These are phyloP conservation scores for Crocodylus rhombifer DNA, from an alignment of 2,797 vertebrate species.

Conservation along the genomic window DNA sequence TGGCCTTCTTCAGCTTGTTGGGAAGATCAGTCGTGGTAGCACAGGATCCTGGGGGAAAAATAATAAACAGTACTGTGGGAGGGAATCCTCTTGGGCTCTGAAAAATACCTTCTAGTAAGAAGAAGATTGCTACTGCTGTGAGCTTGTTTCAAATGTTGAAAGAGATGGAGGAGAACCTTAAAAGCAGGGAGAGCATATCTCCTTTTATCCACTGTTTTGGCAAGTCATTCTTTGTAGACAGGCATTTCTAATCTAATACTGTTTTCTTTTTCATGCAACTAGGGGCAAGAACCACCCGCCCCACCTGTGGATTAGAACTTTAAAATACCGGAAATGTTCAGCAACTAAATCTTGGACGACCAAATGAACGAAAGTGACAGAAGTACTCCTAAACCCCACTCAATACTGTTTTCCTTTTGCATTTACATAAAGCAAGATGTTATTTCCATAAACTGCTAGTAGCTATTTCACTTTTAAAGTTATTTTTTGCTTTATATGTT, in stretches of 20 bases:
- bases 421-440: conserved; percentile 69
- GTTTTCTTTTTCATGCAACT: conserved; percentile 70
- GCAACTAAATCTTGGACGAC: conserved; percentile 78
- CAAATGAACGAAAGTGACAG: conserved; percentile 82
- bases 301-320: conserved; percentile 91
- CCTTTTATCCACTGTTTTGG: not conserved
- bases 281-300: conserved; percentile 90
- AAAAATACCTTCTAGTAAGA: not conserved
- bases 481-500: conserved; percentile 77
- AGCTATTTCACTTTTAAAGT: conserved; percentile 66
- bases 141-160: not conserved
- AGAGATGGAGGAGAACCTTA: not conserved
- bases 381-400: conserved; percentile 75
- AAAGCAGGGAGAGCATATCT: not conserved
- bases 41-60: not conserved
- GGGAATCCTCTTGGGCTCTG: not conserved
- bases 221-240: not conserved
- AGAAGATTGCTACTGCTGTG: not conserved
- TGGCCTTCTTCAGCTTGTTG: not conserved
- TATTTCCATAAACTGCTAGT: conserved; percentile 76
- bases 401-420: conserved; percentile 66
- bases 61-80: not conserved
- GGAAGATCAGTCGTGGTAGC: not conserved
- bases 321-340: conserved; percentile 54
- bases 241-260: conserved; percentile 31